Evolutionary conservation across 2,888 invertebrate genomes (phyloP), one percentile per base, ranked within the genome.

Genomic region (Latheticus oryzae): DNA sequence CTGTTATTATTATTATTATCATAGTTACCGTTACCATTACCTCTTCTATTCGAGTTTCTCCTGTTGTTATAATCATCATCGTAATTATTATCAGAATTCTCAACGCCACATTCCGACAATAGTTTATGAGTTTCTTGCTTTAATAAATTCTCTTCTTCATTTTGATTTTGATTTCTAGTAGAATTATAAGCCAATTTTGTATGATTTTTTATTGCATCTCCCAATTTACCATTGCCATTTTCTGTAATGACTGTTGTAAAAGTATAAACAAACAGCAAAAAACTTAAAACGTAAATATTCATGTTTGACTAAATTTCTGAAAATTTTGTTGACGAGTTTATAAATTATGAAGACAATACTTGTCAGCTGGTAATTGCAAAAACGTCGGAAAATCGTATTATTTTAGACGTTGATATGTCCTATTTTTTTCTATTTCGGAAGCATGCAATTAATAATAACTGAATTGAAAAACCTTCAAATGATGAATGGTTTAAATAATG

Each of bases 71-170:
- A 24, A 19, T 42, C 32, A 8, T 26, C 24, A 12, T 45, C 24
- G 26, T 35, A 45, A 30, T 28, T 13, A 13, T 38, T 58, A 35
- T 24, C 37, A 17, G 66, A 63, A 19, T 52, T 50, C 7, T 68
- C 66, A 3, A 61, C 65, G 2, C 71, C 73, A 42, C 75, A 76
- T 62, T 73, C 73, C 40, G 60, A 64, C 15, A 74, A n/a, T 9
- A 66, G 64, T 54, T 72, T 72, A 37, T 60, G 61, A 4, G 74
- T 64, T 61, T 75, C 73, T 32, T 47, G 60, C 60, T 66, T 72
- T 8, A 76, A 51, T 12, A 62, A 35, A 30, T 65, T 62, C 5
- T 59, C 65, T 2, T 61, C 61, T 24, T 61, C 60, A 8, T 43
- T 47, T 16, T 52, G 55, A 8, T 43, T 47, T 16, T 52, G 55